A percentile compares a stretch with the other conserved stretches of the same genome.
Evolutionary conservation across 2,888 invertebrate species (phyloP).

Genomic region (Syritta pipiens): DNA sequence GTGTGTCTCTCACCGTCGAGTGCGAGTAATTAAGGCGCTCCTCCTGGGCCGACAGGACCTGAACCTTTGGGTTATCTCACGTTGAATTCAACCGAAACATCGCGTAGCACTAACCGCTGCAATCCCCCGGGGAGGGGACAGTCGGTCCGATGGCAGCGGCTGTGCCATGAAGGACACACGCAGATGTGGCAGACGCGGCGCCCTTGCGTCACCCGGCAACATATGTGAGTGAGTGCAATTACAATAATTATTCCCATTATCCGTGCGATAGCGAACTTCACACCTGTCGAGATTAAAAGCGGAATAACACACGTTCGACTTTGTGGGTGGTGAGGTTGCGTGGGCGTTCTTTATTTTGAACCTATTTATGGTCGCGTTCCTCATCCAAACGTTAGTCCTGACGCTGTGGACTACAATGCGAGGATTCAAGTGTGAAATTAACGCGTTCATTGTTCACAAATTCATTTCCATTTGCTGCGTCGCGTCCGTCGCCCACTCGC

Average conservation of each 20-base stretch:
- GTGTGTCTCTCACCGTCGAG: too few species aligned
- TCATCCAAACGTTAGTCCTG: conserved; percentile 40
- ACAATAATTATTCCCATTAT: conserved; percentile 67
- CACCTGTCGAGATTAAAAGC: conserved; percentile 54
- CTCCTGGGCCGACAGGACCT: too few species aligned
- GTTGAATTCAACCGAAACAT: background rate
- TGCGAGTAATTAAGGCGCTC: conserved; percentile 27
- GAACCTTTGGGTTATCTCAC: background rate
- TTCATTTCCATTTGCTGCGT: conserved; percentile 23
- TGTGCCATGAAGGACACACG: conserved; percentile 9
- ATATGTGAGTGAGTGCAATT: conserved; percentile 58
- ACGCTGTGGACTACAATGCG: conserved; percentile 25
- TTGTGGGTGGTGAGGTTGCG: background rate
- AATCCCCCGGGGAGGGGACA: too few species aligned
- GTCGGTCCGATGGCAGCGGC: background rate
- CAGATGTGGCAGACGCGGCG: conserved; percentile 15
- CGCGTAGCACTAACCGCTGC: too few species aligned
- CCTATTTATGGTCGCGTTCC: conserved; percentile 16
- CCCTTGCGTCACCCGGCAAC: too few species aligned
- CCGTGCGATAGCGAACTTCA: conserved; percentile 57
- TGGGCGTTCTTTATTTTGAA: conserved; percentile 19
- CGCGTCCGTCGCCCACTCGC: conserved; percentile 1
- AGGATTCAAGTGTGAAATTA: conserved; percentile 60
- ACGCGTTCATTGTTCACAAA: conserved; percentile 60
- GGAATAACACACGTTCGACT: conserved; percentile 18